These are phyloP conservation scores for Eonycteris spelaea DNA, from an alignment of 2,113 vertebrate species.

Conservation along the genomic window DNA sequence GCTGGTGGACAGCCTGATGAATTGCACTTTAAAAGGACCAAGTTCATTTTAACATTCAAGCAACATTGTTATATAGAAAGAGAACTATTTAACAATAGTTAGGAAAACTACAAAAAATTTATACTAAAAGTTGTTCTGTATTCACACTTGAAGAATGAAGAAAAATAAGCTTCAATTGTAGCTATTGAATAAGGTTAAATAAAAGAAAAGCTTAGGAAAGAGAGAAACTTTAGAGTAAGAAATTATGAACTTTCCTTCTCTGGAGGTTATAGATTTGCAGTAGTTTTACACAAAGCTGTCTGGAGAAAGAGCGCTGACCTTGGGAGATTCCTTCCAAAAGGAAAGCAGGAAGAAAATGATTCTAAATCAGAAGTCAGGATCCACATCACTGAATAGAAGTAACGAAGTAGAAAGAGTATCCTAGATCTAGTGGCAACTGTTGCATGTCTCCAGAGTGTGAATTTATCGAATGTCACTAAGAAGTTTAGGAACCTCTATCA, in stretches of 20 bases:
- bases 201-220: neutral
- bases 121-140: neutral
- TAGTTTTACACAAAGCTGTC: neutral
- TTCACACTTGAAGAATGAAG: neutral
- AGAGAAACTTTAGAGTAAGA: neutral
- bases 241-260: neutral
- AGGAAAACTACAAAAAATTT: neutral
- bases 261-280: neutral
- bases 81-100: neutral
- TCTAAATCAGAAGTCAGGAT: neutral
- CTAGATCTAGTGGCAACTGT: neutral
- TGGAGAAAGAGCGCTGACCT: neutral
- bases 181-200: neutral
- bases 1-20: neutral
- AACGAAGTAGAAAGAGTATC: neutral
- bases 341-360: neutral
- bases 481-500: neutral
- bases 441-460: neutral
- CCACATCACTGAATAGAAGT: neutral
- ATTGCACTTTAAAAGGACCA: constrained; percentile 7
- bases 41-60: neutral
- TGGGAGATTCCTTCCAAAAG: neutral
- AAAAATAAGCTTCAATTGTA: neutral
- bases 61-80: neutral
- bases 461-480: neutral